Evolutionary conservation across 2,888 invertebrate genomes (phyloP), one percentile per base, ranked within the genome.

Genomic region (Galeruca laticollis): DNA sequence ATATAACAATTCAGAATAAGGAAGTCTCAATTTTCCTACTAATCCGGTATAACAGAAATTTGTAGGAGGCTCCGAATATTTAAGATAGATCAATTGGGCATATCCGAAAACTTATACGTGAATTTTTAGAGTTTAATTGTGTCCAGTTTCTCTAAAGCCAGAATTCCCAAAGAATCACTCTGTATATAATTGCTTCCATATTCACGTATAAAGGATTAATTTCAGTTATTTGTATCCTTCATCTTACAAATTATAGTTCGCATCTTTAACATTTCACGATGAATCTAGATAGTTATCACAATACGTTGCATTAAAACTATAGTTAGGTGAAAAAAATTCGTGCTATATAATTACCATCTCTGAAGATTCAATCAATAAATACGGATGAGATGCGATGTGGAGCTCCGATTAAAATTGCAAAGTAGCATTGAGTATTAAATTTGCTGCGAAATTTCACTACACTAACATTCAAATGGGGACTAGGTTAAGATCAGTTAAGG

Each of bases 281-380:
- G 9, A 51, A 13, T 6, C 10, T 6, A 51, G 21, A 10, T 51
- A 51, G 15, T 9, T 10, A 51, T 51, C 49, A 15, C 6, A 5
- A 40, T n/a, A n/a, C 4, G 40, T 51, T 20, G 20, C 11, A 21
- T 21, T 8, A 51, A 51, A 51, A 51, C 8, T 18, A 20, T 21
- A 9, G 49, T 18, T 49, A n/a, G 47, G 15, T 6, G 1, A 51
- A 20, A 49, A 8, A 11, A 56, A 54, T 56, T 56, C 63, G 54
- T 64, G 63, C 20, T 21, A 20, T 54, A 64, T 64, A 54, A 56
- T 51, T 33, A 33, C 37, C 13, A 26, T n/a, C 43, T 37, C 54
- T 56, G 54, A 26, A 40, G n/a, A 26, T 64, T 40, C 40, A 64
- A 64, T 64, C 63, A 64, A 56, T 54, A 31, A 64, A 54, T 56